Conservation (phyloP, 2,113 vertebrate species). For the Eleginops maclovinus region DNA sequence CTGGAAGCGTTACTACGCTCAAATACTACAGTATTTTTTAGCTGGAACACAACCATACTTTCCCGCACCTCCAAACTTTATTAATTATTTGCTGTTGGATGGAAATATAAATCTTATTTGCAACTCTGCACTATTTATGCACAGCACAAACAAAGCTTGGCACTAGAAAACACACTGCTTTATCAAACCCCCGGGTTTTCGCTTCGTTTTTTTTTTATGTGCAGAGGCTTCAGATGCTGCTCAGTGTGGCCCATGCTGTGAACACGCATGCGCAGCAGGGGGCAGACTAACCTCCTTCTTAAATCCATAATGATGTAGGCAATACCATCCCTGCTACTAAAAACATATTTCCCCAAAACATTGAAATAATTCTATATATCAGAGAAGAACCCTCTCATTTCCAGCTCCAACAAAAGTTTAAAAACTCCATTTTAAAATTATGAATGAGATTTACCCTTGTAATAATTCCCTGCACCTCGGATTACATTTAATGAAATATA, state of each 20-base stretch:
- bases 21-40: background rate
- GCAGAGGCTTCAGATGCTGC: background rate
- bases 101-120: background rate
- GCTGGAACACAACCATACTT: background rate
- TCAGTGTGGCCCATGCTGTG: background rate
- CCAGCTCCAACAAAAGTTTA: no score
- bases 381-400: no score
- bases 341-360: no score
- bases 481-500: no score
- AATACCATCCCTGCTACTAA: background rate
- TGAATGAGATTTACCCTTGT: no score
- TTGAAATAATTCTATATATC: no score
- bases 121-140: no score
- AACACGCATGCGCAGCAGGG: slow-evolving; percentile 41
- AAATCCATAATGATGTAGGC: background rate
- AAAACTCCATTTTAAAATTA: no score
- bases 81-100: background rate
- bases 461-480: no score
- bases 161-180: background rate
- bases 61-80: background rate
- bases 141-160: slow-evolving; percentile 8
- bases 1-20: background rate
- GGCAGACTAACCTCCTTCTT: slow-evolving; percentile 16
- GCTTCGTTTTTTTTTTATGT: background rate
- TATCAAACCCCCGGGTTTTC: background rate